Conservation (phyloP, 2,797 vertebrate genomes). For the Aulostomus chinensis region DNA sequence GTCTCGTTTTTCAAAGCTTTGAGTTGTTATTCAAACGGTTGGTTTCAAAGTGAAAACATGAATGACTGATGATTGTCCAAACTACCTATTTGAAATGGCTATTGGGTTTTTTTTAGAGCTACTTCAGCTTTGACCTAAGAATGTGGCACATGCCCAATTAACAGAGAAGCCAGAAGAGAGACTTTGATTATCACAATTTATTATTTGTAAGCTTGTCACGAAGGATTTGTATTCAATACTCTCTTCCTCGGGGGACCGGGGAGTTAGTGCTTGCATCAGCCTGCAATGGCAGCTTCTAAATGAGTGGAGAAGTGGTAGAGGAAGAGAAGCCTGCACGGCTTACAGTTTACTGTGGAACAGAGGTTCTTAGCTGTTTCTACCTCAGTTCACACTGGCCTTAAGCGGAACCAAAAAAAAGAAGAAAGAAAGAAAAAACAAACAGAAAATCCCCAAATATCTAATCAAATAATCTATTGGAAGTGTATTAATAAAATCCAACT, state of each 20-base stretch:
- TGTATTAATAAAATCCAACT: no score
- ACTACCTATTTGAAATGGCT: no score
- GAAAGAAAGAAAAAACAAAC: no score
- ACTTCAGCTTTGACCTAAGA: constrained; percentile 27
- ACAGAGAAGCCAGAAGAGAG: constrained; percentile 16
- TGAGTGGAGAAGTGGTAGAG: constrained; percentile 1
- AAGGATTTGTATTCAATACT: constrained; percentile 38
- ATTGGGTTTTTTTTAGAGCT: background rate
- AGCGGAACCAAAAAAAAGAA: no score
- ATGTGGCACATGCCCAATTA: constrained; percentile 28
- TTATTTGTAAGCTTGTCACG: constrained; percentile 37
- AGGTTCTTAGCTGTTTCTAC: background rate
- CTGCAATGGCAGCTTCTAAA: constrained; percentile 32
- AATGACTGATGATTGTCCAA: no score
- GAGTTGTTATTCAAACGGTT: no score
- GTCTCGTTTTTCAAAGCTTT: no score
- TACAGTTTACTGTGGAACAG: constrained; percentile 17
- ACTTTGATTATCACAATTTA: constrained; percentile 33
- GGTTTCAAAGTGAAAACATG: no score
- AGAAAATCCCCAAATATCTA: no score
- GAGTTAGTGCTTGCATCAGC: constrained; percentile 37
- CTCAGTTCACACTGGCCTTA: no score
- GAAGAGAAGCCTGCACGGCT: constrained; percentile 8
- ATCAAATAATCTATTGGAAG: no score
- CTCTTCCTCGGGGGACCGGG: constrained; percentile 31